Conservation (phyloP, 2,113 vertebrate genomes). For the Camelus bactrianus region DNA sequence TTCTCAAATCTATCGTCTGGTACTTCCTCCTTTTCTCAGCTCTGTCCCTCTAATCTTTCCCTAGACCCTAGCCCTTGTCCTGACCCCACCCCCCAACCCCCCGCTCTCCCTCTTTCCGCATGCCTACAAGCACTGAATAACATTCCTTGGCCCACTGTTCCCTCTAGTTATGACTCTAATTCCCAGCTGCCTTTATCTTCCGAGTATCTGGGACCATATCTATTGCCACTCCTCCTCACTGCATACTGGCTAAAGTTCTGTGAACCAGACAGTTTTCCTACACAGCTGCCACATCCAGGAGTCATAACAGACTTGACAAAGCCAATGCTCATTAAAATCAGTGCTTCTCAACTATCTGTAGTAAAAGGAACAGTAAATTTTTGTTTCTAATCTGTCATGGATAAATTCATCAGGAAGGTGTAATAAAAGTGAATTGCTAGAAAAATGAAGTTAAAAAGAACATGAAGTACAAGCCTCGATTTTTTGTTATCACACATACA, state of each 20-base stretch:
- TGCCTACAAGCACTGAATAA: background rate
- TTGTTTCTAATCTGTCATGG: conserved; percentile 28
- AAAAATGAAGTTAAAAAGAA: conserved; percentile 56
- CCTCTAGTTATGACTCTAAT: background rate
- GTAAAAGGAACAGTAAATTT: background rate
- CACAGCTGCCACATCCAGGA: background rate
- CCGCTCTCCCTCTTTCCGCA: background rate
- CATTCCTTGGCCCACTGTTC: background rate
- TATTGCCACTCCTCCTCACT: background rate
- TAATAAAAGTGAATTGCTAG: conserved; percentile 57
- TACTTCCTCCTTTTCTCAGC: background rate
- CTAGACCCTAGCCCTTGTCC: background rate
- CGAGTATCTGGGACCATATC: background rate
- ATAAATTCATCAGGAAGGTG: conserved; percentile 31
- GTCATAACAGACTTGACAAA: background rate
- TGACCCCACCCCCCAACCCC: background rate
- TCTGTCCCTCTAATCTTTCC: background rate
- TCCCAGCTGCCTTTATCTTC: background rate
- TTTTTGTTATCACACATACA: conserved; percentile 49
- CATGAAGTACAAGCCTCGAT: background rate
- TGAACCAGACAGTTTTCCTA: background rate
- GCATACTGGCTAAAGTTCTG: background rate
- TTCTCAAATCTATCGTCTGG: background rate
- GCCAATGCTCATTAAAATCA: background rate
- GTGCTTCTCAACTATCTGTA: background rate